Conservation (phyloP, 2,888 invertebrate genomes). For the Eristalis pertinax region DNA sequence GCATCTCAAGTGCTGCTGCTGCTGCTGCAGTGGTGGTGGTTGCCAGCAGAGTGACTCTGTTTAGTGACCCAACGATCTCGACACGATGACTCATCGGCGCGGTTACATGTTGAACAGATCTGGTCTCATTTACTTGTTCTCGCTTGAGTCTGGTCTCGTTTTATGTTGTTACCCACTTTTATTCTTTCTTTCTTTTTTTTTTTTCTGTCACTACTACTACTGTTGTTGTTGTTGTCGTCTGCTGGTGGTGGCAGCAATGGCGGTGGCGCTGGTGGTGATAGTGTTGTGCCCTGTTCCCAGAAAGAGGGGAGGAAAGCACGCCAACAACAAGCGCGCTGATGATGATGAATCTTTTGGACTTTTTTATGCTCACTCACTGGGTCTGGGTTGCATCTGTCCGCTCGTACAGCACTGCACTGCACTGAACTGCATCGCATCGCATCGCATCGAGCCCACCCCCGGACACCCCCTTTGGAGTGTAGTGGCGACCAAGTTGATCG, state of each 20-base stretch:
- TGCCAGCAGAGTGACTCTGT: slow-evolving; percentile 7
- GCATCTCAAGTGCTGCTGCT: neutral
- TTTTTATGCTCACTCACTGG: slow-evolving; percentile 39
- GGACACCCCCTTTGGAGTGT: too few species aligned
- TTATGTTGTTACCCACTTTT: slow-evolving; percentile 32
- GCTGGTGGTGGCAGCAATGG: neutral
- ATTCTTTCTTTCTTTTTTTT: neutral
- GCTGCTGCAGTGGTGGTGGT: neutral
- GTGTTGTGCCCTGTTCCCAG: neutral
- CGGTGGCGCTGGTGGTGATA: neutral
- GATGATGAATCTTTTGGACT: slow-evolving; percentile 60
- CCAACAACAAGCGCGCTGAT: slow-evolving; percentile 25
- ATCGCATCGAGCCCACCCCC: neutral
- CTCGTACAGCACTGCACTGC: too few species aligned
- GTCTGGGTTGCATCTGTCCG: slow-evolving; percentile 65
- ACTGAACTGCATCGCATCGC: neutral
- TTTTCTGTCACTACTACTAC: neutral
- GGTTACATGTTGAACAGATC: slow-evolving; percentile 21
- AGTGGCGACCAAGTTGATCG: slow-evolving; percentile 49
- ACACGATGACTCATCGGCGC: slow-evolving; percentile 55
- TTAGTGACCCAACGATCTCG: slow-evolving; percentile 57
- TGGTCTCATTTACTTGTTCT: slow-evolving; percentile 42
- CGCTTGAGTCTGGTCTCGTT: slow-evolving; percentile 62
- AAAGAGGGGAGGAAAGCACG: slow-evolving; percentile 50
- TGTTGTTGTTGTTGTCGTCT: neutral